Conservation (phyloP, 2,888 invertebrate species). For the Rhabditoides inermis region DNA sequence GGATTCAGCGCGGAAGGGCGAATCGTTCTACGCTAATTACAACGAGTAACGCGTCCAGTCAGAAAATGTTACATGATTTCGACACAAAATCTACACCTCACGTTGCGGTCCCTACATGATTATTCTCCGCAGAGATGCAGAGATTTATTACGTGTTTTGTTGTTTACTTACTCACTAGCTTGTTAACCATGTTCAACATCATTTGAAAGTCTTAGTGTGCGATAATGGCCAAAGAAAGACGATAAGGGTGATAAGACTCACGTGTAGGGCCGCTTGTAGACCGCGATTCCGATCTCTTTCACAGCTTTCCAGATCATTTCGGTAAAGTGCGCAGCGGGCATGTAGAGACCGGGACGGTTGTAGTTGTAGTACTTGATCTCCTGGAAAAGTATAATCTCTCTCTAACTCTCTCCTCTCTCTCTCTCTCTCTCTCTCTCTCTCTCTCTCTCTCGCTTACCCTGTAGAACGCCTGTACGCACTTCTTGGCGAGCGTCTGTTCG, state of each 20-base stretch:
- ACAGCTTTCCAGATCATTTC: slow-evolving; percentile 21
- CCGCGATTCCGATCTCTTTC: slow-evolving; percentile 17
- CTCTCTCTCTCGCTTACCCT: not conserved
- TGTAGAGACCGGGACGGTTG: slow-evolving; percentile 10
- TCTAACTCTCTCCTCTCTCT: not conserved
- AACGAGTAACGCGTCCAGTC: not conserved
- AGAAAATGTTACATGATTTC: too few relatives aligned
- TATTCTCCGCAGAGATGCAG: too few relatives aligned
- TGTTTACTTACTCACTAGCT: too few relatives aligned
- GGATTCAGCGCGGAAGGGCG: too few relatives aligned
- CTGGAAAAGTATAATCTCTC: slow-evolving; percentile 3
- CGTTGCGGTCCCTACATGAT: too few relatives aligned
- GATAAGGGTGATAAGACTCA: slow-evolving; percentile 2
- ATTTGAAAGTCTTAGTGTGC: not conserved
- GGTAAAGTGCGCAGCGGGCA: slow-evolving; percentile 20
- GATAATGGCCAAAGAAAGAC: not conserved
- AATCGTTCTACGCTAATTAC: not conserved
- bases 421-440: not conserved
- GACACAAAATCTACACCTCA: too few relatives aligned
- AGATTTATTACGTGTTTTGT: too few relatives aligned
- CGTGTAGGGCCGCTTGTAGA: slow-evolving; percentile 10
- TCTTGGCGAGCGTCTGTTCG: slow-evolving; percentile 11
- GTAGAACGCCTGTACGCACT: slow-evolving; percentile 12
- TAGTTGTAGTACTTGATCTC: slow-evolving; percentile 21
- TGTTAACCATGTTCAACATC: not conserved